Evolutionary conservation across 2,888 invertebrate species (phyloP).

Genomic region (Drosophila kambysellisi): DNA sequence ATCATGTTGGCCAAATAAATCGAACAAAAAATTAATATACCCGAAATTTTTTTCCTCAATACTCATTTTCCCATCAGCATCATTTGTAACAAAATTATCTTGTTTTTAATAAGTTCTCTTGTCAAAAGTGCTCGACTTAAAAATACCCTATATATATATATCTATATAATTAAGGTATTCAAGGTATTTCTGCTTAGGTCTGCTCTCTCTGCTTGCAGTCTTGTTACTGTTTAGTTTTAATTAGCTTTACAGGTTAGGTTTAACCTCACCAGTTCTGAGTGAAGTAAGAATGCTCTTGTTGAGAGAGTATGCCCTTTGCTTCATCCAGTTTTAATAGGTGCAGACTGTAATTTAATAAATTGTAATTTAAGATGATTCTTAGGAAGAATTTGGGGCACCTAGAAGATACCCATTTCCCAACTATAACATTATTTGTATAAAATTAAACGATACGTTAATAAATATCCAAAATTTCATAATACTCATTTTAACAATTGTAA

Average conservation of each 20-base stretch:
- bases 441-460: not conserved
- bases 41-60: constrained; percentile 17
- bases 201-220: too few relatives aligned
- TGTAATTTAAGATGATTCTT: not conserved
- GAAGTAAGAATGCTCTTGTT: not conserved
- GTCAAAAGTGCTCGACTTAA: not conserved
- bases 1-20: constrained; percentile 20
- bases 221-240: not conserved
- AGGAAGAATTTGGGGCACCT: not conserved
- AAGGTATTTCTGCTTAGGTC: too few relatives aligned
- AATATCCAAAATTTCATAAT: not conserved
- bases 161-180: not conserved
- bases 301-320: not conserved
- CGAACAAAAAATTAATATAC: constrained; percentile 16
- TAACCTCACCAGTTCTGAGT: not conserved
- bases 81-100: not conserved
- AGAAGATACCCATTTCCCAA: not conserved
- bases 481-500: not conserved
- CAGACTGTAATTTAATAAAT: constrained; percentile 17
- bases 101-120: not conserved
- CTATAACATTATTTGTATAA: not conserved
- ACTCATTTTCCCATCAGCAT: constrained; percentile 30
- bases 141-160: not conserved
- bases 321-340: not conserved
- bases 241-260: too few relatives aligned